Evolutionary conservation across 2,888 invertebrate genomes (phyloP), one percentile per base, ranked within the genome.

Genomic region (Trissolcus brochymenae): DNA sequence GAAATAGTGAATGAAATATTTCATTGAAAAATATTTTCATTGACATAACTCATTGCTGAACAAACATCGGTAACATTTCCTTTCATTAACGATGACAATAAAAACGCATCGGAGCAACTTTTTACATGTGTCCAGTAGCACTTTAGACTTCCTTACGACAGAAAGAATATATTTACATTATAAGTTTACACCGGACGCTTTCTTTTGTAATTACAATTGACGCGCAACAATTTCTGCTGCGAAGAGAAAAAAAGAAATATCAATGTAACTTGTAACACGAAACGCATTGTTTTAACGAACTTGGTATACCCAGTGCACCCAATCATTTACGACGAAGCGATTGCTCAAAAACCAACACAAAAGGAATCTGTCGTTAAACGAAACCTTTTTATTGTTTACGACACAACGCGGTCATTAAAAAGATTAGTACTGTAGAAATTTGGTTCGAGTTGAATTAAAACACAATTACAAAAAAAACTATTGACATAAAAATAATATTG

Each of bases 121-220:
- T 73, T 66, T 59, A 66, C 73, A 55, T 40, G 60, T 66, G 66
- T 66, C 49, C 41, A 55, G 54, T 66, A 61, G 13, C 65, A 35
- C 7, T 66, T 73, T 41, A 73, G 60, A 66, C 66, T 73, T 73
- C 73, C 66, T 55, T 21, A 14, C 55, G 54, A 35, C 61, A 66
- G 46, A 73, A 73, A 73, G 55, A 53, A 9, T 41, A 43, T 66
- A 35, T 35, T 66, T 60, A 55, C 73, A 50, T 73, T 73, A 51
- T 54, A 61, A 49, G 53, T 60, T 51, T 59, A 64, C 64, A 64
- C 40, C 29, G 50, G 41, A 6, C 16, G 14, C 59, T 54, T 65
- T 49, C 65, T 73, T 73, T 73, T 56, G 66, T 56, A 73, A 73
- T 66, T 49, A 73, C 65, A 66, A 61, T 66, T 73, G 55, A 66